Percentiles rank a stretch among this genome's conserved stretches.
Evolutionary conservation across 2,888 invertebrate genomes (phyloP).

Genomic region (Drosophila ezoana): DNA sequence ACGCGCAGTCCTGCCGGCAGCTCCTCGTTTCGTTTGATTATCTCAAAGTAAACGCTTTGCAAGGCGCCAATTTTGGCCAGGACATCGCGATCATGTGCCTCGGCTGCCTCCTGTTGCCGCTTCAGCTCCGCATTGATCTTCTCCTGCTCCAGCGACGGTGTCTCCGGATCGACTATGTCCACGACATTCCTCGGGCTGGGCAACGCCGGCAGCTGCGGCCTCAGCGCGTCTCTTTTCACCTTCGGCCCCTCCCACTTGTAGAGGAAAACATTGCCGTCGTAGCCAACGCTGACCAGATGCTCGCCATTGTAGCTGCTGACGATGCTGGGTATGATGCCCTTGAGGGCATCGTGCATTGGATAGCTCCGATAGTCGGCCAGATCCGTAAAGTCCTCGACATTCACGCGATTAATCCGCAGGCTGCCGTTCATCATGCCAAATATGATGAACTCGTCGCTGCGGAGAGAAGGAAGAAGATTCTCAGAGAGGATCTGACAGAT

Average conservation of each 20-base stretch:
- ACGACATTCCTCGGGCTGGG: slow-evolving; percentile 31
- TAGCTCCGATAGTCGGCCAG: slow-evolving; percentile 89
- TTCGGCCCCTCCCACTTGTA: slow-evolving; percentile 86
- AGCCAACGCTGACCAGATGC: slow-evolving; percentile 88
- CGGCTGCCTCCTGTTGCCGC: slow-evolving; percentile 79
- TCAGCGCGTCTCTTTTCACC: slow-evolving; percentile 2
- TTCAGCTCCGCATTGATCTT: slow-evolving; percentile 88
- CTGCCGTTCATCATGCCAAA: slow-evolving; percentile 88
- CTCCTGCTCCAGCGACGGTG: slow-evolving; percentile 87
- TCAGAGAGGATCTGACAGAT: too few relatives aligned
- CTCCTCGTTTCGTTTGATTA: slow-evolving; percentile 86
- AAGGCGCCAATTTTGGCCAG: slow-evolving; percentile 86
- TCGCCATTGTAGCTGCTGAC: slow-evolving; percentile 87
- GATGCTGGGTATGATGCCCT: slow-evolving; percentile 89
- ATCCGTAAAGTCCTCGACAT: slow-evolving; percentile 86
- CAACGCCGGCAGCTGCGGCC: slow-evolving; percentile 15
- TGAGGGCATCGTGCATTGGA: slow-evolving; percentile 91
- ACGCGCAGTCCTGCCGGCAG: slow-evolving; percentile 88
- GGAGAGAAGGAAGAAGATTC: slow-evolving; percentile 39
- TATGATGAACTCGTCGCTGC: slow-evolving; percentile 86
- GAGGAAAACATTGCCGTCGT: slow-evolving; percentile 92
- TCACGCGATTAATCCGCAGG: slow-evolving; percentile 86
- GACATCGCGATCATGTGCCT: slow-evolving; percentile 88
- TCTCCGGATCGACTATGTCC: slow-evolving; percentile 79
- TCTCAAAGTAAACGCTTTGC: slow-evolving; percentile 87